These are phyloP conservation scores for Harpegnathos saltator DNA, from an alignment of 1,140 invertebrate species.

Conservation along the genomic window DNA sequence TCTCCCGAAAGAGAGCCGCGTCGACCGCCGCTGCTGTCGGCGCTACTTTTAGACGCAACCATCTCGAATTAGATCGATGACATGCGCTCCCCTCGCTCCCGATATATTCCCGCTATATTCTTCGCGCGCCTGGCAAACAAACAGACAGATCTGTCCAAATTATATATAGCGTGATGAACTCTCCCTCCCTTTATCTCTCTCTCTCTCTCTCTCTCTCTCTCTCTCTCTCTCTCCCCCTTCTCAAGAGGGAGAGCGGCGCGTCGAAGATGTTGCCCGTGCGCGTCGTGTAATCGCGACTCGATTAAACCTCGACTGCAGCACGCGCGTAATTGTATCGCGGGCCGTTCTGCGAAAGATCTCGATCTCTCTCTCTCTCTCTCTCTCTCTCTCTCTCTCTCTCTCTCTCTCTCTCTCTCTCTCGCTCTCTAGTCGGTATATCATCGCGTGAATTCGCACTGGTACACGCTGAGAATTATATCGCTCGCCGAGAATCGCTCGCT, in stretches of 20 bases:
- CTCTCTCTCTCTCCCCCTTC: too few species aligned
- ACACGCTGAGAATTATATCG: background rate
- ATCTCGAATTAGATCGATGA: slow-evolving; percentile 38
- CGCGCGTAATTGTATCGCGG: background rate
- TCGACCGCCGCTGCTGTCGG: too few species aligned
- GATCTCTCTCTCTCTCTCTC: too few species aligned
- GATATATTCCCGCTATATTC: slow-evolving; percentile 13
- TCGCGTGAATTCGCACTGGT: background rate
- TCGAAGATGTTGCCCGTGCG: background rate
- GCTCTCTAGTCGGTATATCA: background rate
- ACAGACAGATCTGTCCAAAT: slow-evolving; percentile 6
- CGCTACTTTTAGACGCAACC: background rate
- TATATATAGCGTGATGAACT: slow-evolving; percentile 32
- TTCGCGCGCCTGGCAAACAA: slow-evolving; percentile 24
- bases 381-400: too few species aligned
- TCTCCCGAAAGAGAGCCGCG: background rate
- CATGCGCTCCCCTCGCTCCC: background rate
- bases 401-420: too few species aligned
- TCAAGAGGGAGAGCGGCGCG: too few species aligned
- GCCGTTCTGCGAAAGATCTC: background rate
- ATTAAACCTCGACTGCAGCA: slow-evolving; percentile 1
- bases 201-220: too few species aligned
- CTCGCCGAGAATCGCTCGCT: background rate
- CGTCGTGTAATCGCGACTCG: background rate
- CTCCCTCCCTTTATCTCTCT: too few species aligned